Evolutionary conservation across 2,113 vertebrate species (phyloP).

Genomic region (Rhinolophus sinicus): DNA sequence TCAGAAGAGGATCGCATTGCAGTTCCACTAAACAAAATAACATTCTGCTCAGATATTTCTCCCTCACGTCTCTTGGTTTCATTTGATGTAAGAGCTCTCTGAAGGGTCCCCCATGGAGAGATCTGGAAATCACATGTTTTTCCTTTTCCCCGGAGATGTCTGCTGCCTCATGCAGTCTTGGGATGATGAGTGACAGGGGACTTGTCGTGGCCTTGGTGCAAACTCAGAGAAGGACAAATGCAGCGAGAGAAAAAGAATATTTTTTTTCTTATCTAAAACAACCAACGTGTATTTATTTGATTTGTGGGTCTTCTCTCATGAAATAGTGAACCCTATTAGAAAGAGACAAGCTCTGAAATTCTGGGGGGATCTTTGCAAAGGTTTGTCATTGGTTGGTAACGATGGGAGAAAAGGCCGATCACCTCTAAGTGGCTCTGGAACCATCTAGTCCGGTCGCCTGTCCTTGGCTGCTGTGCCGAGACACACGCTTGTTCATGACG

Average conservation of each 20-base stretch:
- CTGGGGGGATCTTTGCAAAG: neutral
- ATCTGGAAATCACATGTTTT: slow-evolving; percentile 54
- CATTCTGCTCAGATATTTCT: slow-evolving; percentile 72
- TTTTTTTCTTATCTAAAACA: neutral
- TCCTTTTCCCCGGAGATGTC: slow-evolving; percentile 55
- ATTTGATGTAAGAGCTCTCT: slow-evolving; percentile 68
- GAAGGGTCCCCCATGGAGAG: slow-evolving; percentile 64
- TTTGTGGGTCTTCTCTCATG: neutral
- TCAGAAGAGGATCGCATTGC: neutral
- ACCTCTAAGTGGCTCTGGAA: neutral
- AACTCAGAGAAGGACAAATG: slow-evolving; percentile 76
- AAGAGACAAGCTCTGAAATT: neutral
- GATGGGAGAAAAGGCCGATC: neutral
- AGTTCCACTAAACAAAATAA: slow-evolving; percentile 80
- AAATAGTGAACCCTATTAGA: neutral
- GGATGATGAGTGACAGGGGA: slow-evolving; percentile 67
- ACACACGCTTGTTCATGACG: accelerated
- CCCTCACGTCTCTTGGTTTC: slow-evolving; percentile 66
- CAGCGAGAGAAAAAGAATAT: slow-evolving; percentile 55
- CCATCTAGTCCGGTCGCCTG: too few species aligned
- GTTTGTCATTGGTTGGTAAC: neutral
- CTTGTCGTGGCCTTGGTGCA: slow-evolving; percentile 76
- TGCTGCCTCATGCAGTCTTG: slow-evolving; percentile 67
- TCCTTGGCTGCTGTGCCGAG: neutral
- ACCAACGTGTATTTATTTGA: neutral